Conservation (phyloP, 2,113 vertebrate genomes). For the Sorex araneus region DNA sequence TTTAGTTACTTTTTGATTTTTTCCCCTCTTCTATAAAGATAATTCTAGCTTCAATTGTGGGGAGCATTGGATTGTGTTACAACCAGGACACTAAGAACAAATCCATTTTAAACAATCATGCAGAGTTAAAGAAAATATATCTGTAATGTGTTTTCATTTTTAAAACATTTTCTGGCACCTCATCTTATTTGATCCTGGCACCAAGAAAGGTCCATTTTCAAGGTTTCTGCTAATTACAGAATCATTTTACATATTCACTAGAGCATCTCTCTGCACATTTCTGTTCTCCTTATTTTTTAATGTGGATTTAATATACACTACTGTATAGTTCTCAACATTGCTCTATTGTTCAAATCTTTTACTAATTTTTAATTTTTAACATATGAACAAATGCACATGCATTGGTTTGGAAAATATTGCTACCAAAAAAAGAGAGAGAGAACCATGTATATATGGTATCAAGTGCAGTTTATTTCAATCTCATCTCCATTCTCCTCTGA, state of each 20-base stretch:
- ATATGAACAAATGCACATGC: background rate
- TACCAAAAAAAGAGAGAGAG: background rate
- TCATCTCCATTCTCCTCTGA: too few relatives aligned
- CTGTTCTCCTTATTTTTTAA: background rate
- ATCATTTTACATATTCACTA: background rate
- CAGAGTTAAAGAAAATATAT: slow-evolving; percentile 6
- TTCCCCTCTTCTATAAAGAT: slow-evolving; percentile 33
- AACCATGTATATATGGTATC: background rate
- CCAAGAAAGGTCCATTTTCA: slow-evolving; percentile 46
- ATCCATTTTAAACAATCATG: slow-evolving; percentile 36
- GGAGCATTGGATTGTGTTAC: background rate
- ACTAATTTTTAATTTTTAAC: background rate
- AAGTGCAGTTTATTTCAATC: too few relatives aligned
- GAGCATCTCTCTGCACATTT: background rate
- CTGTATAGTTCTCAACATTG: background rate
- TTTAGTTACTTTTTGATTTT: slow-evolving; percentile 29
- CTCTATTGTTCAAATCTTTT: background rate
- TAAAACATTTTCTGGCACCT: background rate
- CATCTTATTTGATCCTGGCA: slow-evolving; percentile 50
- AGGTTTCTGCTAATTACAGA: slow-evolving; percentile 31
- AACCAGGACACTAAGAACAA: slow-evolving; percentile 21
- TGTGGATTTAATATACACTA: background rate
- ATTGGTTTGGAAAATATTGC: background rate
- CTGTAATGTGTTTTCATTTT: slow-evolving; percentile 6
- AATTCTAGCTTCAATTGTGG: slow-evolving; percentile 28